Evolutionary conservation across 2,797 vertebrate species (phyloP), one percentile per base, ranked within the genome.

Genomic region (Coluber constrictor): DNA sequence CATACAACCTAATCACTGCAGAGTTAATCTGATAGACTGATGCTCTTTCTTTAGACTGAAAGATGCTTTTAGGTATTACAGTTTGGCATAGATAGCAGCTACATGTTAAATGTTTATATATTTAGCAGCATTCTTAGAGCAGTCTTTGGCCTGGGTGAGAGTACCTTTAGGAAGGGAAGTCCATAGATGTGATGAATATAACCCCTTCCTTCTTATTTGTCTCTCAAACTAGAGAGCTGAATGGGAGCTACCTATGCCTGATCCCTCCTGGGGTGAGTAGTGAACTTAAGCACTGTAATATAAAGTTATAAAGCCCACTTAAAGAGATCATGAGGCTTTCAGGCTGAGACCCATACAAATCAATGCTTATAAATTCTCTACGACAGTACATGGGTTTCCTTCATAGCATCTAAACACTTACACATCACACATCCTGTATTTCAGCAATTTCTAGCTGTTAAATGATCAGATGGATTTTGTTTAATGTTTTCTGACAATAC

Each of bases 41-140:
- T 51, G 4, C 60, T 60, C 6, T 92, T 86, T 92, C 94, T 90
- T 23, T 94, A 8, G 59, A 91, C 89, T 23, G 37, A 83, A 83
- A 43, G 9, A 83, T 47, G 9, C 20, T 47, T 29, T 63, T 47
- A 43, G 74, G 37, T 43, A 83, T 47, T 83, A 11, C 74, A 83
- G 37, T 83, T 20, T 47, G 37, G 37, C 37, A 10, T 79, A 47
- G 74, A 47, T 47, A 83, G 74, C 37, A 25, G 74, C 37, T 25
- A 47, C 37, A 47, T 83, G 9, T 25, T 83, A 83, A 83, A 47
- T 25, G 20, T 79, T 79, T 83, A 47, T 47, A 47, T 83, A 83
- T 47, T 83, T 83, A 83, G 37, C 74, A 47, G 37, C 10, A 43
- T 47, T 20, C 37, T 83, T 83, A 25, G 37, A 83, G 20, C 18